A percentile compares a stretch with the other conserved stretches of the same genome.
phyloP scores from a whole-genome alignment of 2,797 vertebrate species.

The Rhincodon typus region DNA sequence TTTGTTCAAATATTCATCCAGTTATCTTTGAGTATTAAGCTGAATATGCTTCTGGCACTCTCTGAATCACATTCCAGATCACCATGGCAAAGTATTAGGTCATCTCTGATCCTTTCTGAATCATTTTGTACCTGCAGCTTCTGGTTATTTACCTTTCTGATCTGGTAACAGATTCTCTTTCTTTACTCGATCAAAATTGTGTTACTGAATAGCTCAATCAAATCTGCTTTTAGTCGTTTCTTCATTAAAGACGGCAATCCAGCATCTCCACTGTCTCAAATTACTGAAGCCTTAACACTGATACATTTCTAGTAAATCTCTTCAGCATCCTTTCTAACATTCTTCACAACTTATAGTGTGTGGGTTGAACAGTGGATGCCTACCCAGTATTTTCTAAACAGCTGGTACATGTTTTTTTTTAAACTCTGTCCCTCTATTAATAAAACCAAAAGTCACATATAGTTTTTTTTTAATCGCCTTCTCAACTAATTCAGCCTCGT shows the following conservation, averaged over 20 bases:
- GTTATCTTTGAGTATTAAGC: background rate
- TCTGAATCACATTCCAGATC: background rate
- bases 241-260: background rate
- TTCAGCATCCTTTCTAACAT: background rate
- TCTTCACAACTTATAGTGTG: background rate
- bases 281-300: background rate
- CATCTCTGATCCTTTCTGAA: too few relatives aligned
- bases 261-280: background rate
- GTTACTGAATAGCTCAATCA: too few relatives aligned
- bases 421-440: background rate
- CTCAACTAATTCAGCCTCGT: background rate
- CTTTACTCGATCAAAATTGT: background rate
- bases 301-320: background rate
- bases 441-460: background rate
- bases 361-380: background rate
- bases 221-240: too few relatives aligned
- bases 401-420: background rate
- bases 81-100: background rate
- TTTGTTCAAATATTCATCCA: background rate
- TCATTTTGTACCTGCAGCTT: too few relatives aligned
- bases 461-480: background rate
- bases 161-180: background rate
- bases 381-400: background rate
- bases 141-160: background rate
- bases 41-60: background rate